Conservation (phyloP, 2,113 vertebrate species). For the Taxidea taxus region DNA sequence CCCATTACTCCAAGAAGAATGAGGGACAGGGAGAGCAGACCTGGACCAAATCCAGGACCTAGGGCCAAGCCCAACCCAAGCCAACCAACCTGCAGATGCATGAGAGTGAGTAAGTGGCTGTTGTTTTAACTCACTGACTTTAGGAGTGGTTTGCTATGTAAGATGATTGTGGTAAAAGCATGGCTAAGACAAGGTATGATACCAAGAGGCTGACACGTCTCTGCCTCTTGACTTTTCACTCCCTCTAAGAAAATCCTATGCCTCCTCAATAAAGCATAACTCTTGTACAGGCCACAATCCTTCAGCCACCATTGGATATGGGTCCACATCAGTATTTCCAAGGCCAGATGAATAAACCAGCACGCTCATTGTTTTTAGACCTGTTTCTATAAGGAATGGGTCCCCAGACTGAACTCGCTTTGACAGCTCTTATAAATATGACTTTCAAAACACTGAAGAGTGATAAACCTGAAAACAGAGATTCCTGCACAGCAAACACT, state of each 20-base stretch:
- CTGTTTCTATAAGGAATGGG: neutral
- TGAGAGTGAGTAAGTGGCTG: neutral
- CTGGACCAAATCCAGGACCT: neutral
- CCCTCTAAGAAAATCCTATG: neutral
- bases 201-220: neutral
- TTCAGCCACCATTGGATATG: neutral
- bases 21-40: neutral
- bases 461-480: neutral
- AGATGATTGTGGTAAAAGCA: neutral
- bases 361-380: neutral
- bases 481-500: fast-evolving
- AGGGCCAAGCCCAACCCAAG: neutral
- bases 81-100: neutral
- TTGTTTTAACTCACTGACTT: neutral
- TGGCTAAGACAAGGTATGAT: neutral
- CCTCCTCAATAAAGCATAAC: neutral
- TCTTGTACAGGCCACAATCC: neutral
- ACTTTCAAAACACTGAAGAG: neutral
- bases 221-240: neutral
- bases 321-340: neutral
- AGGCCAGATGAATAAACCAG: neutral
- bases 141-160: neutral
- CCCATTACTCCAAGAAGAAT: neutral
- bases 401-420: neutral
- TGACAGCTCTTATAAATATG: neutral